Evolutionary conservation across 2,888 invertebrate genomes (phyloP).

Genomic region (Thera britannica): DNA sequence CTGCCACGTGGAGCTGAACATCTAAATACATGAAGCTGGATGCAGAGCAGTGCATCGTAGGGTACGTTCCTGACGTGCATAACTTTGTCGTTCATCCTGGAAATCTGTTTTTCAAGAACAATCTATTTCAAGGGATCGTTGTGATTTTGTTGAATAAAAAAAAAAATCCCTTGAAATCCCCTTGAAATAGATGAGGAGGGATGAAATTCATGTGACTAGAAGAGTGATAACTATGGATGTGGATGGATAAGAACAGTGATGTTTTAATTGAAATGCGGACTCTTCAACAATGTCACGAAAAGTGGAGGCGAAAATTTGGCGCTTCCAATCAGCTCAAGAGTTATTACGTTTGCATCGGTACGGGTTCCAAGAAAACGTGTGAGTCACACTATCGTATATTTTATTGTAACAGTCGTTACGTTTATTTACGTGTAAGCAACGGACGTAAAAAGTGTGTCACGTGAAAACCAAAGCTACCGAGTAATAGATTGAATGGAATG

Average conservation of each 20-base stretch:
- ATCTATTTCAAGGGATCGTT: too few relatives aligned
- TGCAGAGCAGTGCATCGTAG: too few relatives aligned
- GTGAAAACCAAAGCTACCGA: slow-evolving; percentile 1
- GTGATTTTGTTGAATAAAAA: too few relatives aligned
- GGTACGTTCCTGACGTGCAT: too few relatives aligned
- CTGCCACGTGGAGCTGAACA: too few relatives aligned
- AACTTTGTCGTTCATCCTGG: too few relatives aligned
- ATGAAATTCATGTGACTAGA: too few relatives aligned
- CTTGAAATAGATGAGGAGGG: too few relatives aligned
- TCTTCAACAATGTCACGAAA: slow-evolving; percentile 35
- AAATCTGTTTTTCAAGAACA: too few relatives aligned
- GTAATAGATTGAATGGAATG: not conserved
- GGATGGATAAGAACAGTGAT: not conserved
- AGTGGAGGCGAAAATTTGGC: slow-evolving; percentile 41
- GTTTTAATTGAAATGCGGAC: not conserved
- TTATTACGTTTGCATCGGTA: slow-evolving; percentile 39
- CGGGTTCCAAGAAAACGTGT: slow-evolving; percentile 35
- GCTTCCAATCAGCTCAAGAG: slow-evolving; percentile 38
- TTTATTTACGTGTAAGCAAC: slow-evolving; percentile 37
- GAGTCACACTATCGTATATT: slow-evolving; percentile 38
- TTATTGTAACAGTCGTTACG: slow-evolving; percentile 41
- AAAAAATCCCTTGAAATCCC: too few relatives aligned
- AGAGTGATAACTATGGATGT: too few relatives aligned
- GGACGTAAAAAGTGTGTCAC: slow-evolving; percentile 33
- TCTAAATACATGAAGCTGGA: too few relatives aligned